Percentiles rank a stretch among this genome's conserved stretches.
phyloP scores from a whole-genome alignment of 1,140 invertebrate genomes.

The Colletes gigas region DNA sequence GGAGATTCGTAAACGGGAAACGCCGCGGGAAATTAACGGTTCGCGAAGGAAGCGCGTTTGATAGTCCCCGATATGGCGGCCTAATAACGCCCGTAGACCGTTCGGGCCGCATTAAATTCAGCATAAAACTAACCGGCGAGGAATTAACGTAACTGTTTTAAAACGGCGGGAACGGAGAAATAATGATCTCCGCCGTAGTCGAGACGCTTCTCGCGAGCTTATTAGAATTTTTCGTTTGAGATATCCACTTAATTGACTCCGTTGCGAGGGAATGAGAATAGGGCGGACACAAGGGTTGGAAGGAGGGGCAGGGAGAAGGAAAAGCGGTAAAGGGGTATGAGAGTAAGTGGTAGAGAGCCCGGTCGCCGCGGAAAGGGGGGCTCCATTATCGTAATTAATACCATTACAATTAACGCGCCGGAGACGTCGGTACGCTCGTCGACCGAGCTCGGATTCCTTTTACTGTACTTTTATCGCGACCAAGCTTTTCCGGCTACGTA shows the following conservation, averaged over 20 bases:
- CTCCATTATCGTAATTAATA: constrained; percentile 78
- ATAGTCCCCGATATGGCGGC: background rate
- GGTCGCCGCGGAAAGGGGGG: constrained; percentile 30
- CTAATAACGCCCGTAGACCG: constrained; percentile 2
- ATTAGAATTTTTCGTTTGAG: constrained; percentile 72
- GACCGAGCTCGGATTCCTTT: constrained; percentile 66
- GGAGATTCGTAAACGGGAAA: background rate
- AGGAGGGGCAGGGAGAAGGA: constrained; percentile 15
- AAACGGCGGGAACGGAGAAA: constrained; percentile 26
- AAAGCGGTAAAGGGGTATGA: constrained; percentile 6
- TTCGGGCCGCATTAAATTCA: constrained; percentile 42
- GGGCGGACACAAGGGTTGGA: constrained; percentile 36
- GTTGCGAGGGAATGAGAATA: constrained; percentile 53
- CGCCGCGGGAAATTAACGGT: background rate
- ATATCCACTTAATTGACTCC: constrained; percentile 70
- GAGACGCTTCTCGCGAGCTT: constrained; percentile 46
- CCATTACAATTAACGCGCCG: constrained; percentile 75
- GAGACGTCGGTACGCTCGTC: constrained; percentile 61
- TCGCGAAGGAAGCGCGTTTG: background rate
- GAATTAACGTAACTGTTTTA: constrained; percentile 30
- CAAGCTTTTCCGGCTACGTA: constrained; percentile 58
- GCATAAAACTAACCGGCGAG: constrained; percentile 37
- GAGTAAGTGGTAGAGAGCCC: constrained; percentile 33
- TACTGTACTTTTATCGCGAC: constrained; percentile 67
- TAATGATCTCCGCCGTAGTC: constrained; percentile 36